Base-by-base conservation (phyloP, 2,888 invertebrate species). In the Orgyia antiqua region DNA sequence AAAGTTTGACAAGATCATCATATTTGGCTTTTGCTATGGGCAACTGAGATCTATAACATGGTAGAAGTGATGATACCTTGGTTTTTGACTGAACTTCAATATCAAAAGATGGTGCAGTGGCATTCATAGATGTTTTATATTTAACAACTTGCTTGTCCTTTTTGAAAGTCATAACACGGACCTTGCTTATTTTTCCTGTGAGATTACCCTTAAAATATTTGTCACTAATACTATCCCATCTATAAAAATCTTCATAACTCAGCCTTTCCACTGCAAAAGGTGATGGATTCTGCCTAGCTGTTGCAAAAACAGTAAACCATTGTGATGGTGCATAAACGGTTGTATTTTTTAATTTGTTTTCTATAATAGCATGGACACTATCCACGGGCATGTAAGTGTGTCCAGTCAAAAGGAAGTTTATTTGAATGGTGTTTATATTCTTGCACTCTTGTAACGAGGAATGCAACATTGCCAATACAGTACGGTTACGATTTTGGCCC, bases 341-440 rank as follows among this genome's bases (percentile, higher is more conserved):
- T 13, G 37, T 49, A 10, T 46, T 50, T 31, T 42, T 50, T n/a
- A 51, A 28, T 29, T 24, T 36, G 2, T 38, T 47, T 39, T 59
- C 58, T 13, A 59, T 59, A 13, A 47, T 45, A 15, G 55, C 53
- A 38, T 66, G 59, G 4, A 59, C 47, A 17, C 33, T 42, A 32
- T 64, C 65, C 1, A 63, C 62, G 4, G 64, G 57, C 65, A 68
- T 66, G 33, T 53, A 53, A 10, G 58, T 61, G 34, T 66, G 61
- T 8, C 64, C 63, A 17, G 59, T 46, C 25, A 56, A 29, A 2
- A 52, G 29, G 30, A 27, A 55, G 28, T 51, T 50, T 2, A 51
- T 38, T 33, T 27, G 27, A 27, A 27, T 27, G 7, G 2, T 12
- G 6, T 25, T n/a, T 13, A n/a, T 2, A 25, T 25, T 5, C 6